Evolutionary conservation across 1,140 invertebrate species (phyloP), one percentile per base, ranked within the genome.

Genomic region (Heliconius hermathena): DNA sequence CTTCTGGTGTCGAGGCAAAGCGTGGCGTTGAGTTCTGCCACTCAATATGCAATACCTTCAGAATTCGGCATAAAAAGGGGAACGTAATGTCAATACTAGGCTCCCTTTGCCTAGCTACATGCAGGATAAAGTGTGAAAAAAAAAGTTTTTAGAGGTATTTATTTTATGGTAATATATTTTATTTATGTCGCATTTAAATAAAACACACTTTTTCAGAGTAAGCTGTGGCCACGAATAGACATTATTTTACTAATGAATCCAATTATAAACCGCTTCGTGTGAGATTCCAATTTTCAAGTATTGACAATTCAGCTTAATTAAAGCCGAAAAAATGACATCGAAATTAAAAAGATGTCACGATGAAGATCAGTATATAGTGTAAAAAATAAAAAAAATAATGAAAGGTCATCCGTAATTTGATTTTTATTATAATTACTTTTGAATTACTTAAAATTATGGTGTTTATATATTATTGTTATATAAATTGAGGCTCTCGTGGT

Each of bases 291-390:
- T 22, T 11, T 29, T 22, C 33, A 66, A 75, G 74, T 66, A 74
- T 74, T 74, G 74, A 60, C 74, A 71, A 76, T 76, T 76, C 74
- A 76, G 74, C 36, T 76, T 70, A 76, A 76, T 76, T 76, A 46
- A 76, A 76, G n/a, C 16, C 36, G 22, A 71, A 76, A 76, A 76
- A 76, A 70, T 70, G 1, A 33, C 8, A 76, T 46, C 22, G 60
- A 70, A 70, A 70, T 41, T 41, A 70, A 38, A 41, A 76, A 46
- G 57, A 29, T 60, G 5, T 49, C 11, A 3, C 3, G 3, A 1
- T 66, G 11, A 26, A 29, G 26, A 20, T 60, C 22, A 60, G 57
- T 60, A 26, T 20, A 26, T 60, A 49, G 74, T 8, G n/a, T 16
- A 70, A 70, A 66, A 29, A 26, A 26, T 22, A 66, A 75, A 36